Evolutionary conservation across 2,888 invertebrate genomes (phyloP), one percentile per base, ranked within the genome.

Genomic region (Phlogophora meticulosa): DNA sequence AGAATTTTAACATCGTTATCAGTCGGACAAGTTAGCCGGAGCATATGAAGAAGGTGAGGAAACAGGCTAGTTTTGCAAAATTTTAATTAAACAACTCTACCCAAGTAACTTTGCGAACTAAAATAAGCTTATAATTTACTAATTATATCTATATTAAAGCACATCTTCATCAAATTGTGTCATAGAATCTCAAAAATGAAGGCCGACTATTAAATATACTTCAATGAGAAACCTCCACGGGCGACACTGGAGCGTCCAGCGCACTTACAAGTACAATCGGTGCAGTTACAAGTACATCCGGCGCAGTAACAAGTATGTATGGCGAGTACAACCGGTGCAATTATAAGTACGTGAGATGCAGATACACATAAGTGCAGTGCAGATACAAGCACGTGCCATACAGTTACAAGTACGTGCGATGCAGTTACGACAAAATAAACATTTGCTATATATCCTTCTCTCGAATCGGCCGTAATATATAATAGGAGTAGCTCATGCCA

Each of bases 371-470:
- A n/a, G n/a, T n/a, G n/a, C 17, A 24, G 15, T 48, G 24, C 42
- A 9, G 24, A 48, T 48, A 28, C 61, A 22, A 67, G 11, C 28
- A 48, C n/a, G 24, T 22, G 32, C 46, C n/a, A 20, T 38, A 32
- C 24, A 48, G 61, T 61, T 46, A 61, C 17, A 66, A 71, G 15
- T 5, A 7, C 17, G 10, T 17, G 49, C 61, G 62, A 42, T 9
- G n/a, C 32, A 32, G n/a, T 43, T 28, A 28, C 28, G 17, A 17
- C 11, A 40, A 52, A 52, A 40, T 17, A 62, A 43, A 11, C 34
- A 64, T 70, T 28, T 15, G 10, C 10, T 34, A n/a, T 20, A 10
- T 24, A 5, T 22, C n/a, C n/a, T n/a, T 49, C 28, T n/a, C n/a
- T n/a, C n/a, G n/a, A n/a, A 28, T 28, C 13, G n/a, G 11, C n/a